A percentile compares a stretch with the other conserved stretches of the same genome.
phyloP scores from a whole-genome alignment of 2,888 invertebrate species.

The Plagodis pulveraria region DNA sequence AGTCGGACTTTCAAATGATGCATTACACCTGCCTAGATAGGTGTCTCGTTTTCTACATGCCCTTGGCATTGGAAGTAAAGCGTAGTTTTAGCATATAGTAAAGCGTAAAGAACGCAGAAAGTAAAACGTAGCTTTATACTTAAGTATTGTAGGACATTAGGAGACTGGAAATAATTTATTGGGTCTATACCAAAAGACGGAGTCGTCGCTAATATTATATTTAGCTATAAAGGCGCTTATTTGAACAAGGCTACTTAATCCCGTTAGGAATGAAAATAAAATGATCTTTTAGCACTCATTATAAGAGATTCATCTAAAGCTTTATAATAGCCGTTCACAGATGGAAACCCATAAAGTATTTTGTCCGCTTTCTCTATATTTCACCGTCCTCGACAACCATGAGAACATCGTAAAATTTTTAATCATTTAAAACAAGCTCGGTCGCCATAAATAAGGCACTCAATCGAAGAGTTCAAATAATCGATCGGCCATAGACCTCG shows the following conservation, averaged over 20 bases:
- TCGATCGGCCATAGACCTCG: slow-evolving; percentile 38
- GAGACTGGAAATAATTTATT: too few species aligned
- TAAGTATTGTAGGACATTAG: too few species aligned
- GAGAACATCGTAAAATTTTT: slow-evolving; percentile 42
- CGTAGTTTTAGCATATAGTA: too few species aligned
- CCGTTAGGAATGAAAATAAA: slow-evolving; percentile 1
- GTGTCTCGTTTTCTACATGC: too few species aligned
- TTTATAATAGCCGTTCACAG: slow-evolving; percentile 13
- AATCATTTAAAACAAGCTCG: slow-evolving; percentile 44
- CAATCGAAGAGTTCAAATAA: slow-evolving; percentile 42
- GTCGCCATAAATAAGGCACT: slow-evolving; percentile 43
- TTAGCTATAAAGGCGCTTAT: background rate
- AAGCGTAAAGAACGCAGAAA: too few species aligned
- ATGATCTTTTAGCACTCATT: slow-evolving; percentile 11
- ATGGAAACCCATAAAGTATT: slow-evolving; percentile 38
- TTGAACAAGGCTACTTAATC: background rate
- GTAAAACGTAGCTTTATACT: too few species aligned
- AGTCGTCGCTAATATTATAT: background rate
- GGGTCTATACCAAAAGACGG: too few species aligned
- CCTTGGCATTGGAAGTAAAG: too few species aligned
- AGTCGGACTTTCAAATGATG: too few species aligned
- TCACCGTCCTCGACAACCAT: slow-evolving; percentile 33
- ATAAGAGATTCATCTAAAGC: slow-evolving; percentile 4
- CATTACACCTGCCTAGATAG: too few species aligned
- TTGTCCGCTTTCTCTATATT: slow-evolving; percentile 39